Conservation (phyloP, 2,888 invertebrate species). For the Boloria euphrosyne region DNA sequence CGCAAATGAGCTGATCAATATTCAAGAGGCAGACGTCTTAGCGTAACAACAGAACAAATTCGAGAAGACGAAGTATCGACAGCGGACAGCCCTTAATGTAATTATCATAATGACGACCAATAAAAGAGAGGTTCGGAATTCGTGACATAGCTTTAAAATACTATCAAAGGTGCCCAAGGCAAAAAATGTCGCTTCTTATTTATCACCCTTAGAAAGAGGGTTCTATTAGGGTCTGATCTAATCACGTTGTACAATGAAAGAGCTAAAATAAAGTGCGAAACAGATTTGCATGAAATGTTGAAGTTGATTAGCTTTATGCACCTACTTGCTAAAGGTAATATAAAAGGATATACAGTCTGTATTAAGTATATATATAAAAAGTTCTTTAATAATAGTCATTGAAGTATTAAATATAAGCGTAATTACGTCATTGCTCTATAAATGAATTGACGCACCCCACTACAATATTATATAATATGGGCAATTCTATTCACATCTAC, state of each 20-base stretch:
- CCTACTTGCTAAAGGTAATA: too few species aligned
- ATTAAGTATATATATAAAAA: conserved; percentile 53
- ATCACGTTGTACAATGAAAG: conserved; percentile 77
- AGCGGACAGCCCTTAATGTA: conserved; percentile 75
- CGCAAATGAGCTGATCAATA: conserved; percentile 78
- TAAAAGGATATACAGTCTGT: too few species aligned
- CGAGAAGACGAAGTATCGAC: conserved; percentile 77
- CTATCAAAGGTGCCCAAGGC: conserved; percentile 79
- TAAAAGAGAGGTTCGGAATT: conserved; percentile 79
- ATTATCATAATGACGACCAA: conserved; percentile 81
- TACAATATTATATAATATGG: conserved; percentile 72
- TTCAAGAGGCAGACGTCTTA: conserved; percentile 74
- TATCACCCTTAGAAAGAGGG: conserved; percentile 71
- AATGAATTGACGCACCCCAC: conserved; percentile 52
- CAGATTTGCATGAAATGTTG: conserved; percentile 79
- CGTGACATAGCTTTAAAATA: conserved; percentile 79
- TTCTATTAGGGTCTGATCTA: conserved; percentile 65
- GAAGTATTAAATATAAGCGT: conserved; percentile 28
- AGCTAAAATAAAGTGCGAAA: conserved; percentile 73
- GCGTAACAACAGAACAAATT: conserved; percentile 79
- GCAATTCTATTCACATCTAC: conserved; percentile 78
- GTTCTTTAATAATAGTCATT: too few species aligned
- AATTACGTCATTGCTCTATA: conserved; percentile 38
- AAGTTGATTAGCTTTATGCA: conserved; percentile 60
- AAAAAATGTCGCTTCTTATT: conserved; percentile 81